These are phyloP conservation scores for Polydrusus pterygomalis DNA, from an alignment of 2,888 invertebrate species.

Conservation along the genomic window DNA sequence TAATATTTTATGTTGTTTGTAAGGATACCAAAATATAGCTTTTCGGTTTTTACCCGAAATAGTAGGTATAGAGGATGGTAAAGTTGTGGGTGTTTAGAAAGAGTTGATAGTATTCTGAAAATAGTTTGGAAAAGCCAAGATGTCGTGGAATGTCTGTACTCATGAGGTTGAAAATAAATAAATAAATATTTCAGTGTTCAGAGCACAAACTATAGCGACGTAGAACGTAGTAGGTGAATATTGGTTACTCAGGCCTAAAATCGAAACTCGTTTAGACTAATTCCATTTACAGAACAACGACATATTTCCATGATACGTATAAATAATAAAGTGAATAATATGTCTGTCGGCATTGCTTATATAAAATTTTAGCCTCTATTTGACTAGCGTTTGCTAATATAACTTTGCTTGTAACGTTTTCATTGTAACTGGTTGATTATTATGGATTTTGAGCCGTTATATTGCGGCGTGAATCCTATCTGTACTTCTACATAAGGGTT, in stretches of 20 bases:
- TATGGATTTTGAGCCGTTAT: slow-evolving; percentile 67
- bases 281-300: slow-evolving; percentile 73
- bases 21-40: too few relatives aligned
- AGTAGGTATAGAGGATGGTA: too few relatives aligned
- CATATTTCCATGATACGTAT: slow-evolving; percentile 70
- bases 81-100: too few relatives aligned
- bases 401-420: slow-evolving; percentile 63
- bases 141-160: slow-evolving; percentile 46
- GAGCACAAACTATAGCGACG: slow-evolving; percentile 67
- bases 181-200: slow-evolving; percentile 57
- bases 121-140: not conserved
- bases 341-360: slow-evolving; percentile 70
- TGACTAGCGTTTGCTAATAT: slow-evolving; percentile 69
- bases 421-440: slow-evolving; percentile 64
- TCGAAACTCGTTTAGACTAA: slow-evolving; percentile 73
- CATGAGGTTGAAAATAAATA: slow-evolving; percentile 27
- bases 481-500: slow-evolving; percentile 69
- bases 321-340: slow-evolving; percentile 60
- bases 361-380: slow-evolving; percentile 72
- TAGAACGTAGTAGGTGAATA: slow-evolving; percentile 63
- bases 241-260: slow-evolving; percentile 72
- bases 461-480: slow-evolving; percentile 63
- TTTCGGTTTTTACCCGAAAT: too few relatives aligned
- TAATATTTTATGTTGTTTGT: too few relatives aligned
- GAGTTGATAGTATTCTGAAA: not conserved